Base-by-base conservation (phyloP, 2,888 invertebrate genomes). In the Drosophila paramelanica region DNA sequence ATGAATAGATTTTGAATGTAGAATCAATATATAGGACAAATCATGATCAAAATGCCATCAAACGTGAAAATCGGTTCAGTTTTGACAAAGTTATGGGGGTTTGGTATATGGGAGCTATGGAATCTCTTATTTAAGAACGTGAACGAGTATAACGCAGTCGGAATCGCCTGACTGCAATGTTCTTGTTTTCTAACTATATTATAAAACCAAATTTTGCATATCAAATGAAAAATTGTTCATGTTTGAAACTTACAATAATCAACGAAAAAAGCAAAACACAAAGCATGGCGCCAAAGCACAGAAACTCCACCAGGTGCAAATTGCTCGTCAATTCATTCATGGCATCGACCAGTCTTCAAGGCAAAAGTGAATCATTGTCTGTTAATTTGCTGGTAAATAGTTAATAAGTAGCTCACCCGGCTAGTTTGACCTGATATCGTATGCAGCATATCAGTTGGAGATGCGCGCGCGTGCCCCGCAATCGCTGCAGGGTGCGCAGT, bases 181-280 rank as follows among this genome's bases (percentile, higher is more conserved):
- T 17, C 17, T 17, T 17, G 17, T 17, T n/a, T n/a, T n/a, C n/a
- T n/a, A n/a, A n/a, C n/a, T n/a, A n/a, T n/a, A n/a, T n/a, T n/a
- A 31, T 7, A 4, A 7, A 7, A 33, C 33, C 31, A 31, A 31
- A 8, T 8, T 31, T 0, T 31, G 31, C 8, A 7, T 31, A 2
- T 8, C 31, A 31, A 7, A 8, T 31, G 4, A 3, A 6, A 25
- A 25, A 31, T 8, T 33, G 0, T 1, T 5, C 4, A 36, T 13
- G 5, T 13, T 41, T 41, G 8, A 3, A 20, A 60, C 85, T 77
- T 67, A 89, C 91, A 64, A 91, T 91, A 33, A 88, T 83, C 8
- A 91, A 27, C 0, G 91, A 77, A 59, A 91, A 91, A 3, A 91
- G 60, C 6, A 91, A 66, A 0, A 90, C 91, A 66, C 91, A 91